Evolutionary conservation across 2,797 vertebrate species (phyloP), one percentile per base, ranked within the genome.

Genomic region (Sebastes ruberrimus): DNA sequence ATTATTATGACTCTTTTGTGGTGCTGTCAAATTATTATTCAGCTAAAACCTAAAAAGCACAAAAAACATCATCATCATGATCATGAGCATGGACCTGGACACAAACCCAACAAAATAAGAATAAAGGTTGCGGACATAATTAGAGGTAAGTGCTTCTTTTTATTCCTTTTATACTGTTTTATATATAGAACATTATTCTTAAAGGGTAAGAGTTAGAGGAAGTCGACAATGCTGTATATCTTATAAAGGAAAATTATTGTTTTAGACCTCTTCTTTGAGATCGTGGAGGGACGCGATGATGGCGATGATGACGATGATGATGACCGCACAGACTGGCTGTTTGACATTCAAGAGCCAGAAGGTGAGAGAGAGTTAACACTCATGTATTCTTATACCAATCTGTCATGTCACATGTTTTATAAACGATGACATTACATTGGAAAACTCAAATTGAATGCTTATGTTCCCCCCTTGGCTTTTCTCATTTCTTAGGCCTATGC

Each of bases 281-380:
- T 70, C 1, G 0, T 13, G 2, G 84, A 88, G 0, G 68, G 56
- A 3, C 71, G 80, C 86, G 76, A 73, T 4, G 92, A 90, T 0
- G 94, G 94, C 10, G 92, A 94, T 0, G 93, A 95, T 0, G 79
- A 94, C 1, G 90, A 93, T 0, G 91, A 92, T 0, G 82, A 88
- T 1, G 42, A 80, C 0, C 16, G 25, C 32, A 3, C 9, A 7
- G 91, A 93, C 1, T 96, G 96, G 96, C 64, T 96, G 71, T 81
- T 63, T 63, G 80, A 95, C 0, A 83, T 96, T 76, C 93, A 94
- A 56, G 79, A 85, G 2, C 80, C 62, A 42, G 38, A 71, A 3
- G 95, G 96, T 96, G 76, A 91, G 83, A 91, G 83, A 77, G 5
- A 33, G 0, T 23, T 27, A 25, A 63, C 10, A 46, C 7, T 22